Conservation (phyloP, 1,140 invertebrate species). For the Caenorhabditis brenneri region DNA sequence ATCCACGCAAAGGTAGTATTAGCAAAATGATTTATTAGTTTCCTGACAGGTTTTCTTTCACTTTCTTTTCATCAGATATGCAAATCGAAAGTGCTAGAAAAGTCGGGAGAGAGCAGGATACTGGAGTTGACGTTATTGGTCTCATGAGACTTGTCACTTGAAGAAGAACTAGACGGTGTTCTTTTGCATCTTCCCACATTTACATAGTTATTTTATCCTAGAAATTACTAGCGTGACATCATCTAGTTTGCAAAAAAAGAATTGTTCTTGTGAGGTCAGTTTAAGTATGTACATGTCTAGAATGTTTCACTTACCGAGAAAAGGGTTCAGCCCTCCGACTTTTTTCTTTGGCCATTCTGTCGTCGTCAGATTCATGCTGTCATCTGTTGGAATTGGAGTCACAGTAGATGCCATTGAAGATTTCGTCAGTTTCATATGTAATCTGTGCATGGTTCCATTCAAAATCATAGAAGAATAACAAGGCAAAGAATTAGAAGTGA, state of each 20-base stretch:
- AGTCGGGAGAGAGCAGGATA: not conserved
- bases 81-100: not conserved
- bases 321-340: not conserved
- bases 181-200: not conserved
- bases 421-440: not conserved
- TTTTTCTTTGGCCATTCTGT: constrained; percentile 4
- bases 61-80: not conserved
- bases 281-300: constrained; percentile 9
- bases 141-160: not conserved
- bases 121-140: not conserved
- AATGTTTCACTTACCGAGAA: constrained; percentile 1
- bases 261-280: not conserved
- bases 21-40: not conserved
- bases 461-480: not conserved
- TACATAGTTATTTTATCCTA: not conserved
- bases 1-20: constrained; percentile 15
- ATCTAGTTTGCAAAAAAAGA: not conserved
- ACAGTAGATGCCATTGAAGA: not conserved
- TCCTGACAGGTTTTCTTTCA: not conserved
- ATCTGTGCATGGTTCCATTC: not conserved
- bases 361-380: not conserved
- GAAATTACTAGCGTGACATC: not conserved
- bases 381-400: not conserved
- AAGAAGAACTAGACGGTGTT: not conserved
- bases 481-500: not conserved